phyloP scores from a whole-genome alignment of 2,888 invertebrate species.

The Mycalesis mineus region DNA sequence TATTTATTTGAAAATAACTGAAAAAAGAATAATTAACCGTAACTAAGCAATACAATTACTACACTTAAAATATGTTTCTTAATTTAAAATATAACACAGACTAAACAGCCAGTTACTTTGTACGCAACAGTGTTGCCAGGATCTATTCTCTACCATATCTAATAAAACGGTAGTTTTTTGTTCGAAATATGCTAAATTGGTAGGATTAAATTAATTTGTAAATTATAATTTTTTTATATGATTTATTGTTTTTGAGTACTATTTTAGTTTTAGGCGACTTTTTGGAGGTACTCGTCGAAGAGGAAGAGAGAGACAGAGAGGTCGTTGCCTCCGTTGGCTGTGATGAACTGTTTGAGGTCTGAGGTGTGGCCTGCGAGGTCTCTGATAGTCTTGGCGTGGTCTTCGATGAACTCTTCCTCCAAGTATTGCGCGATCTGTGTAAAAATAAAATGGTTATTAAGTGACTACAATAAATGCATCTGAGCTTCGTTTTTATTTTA shows the following conservation, averaged over 20 bases:
- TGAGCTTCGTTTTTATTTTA: too few relatives aligned
- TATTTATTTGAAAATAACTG: slow-evolving; percentile 45
- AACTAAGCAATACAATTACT: slow-evolving; percentile 11
- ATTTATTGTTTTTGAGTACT: neutral
- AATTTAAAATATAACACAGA: slow-evolving; percentile 17
- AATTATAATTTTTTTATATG: neutral
- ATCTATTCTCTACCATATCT: slow-evolving; percentile 7
- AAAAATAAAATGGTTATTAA: neutral
- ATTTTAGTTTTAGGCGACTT: slow-evolving; percentile 45
- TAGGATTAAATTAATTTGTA: neutral
- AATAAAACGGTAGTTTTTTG: slow-evolving; percentile 11
- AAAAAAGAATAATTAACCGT: slow-evolving; percentile 22
- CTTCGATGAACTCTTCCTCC: slow-evolving; percentile 86
- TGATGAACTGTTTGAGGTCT: slow-evolving; percentile 83
- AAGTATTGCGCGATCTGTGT: slow-evolving; percentile 82
- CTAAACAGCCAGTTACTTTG: slow-evolving; percentile 25
- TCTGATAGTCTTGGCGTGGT: slow-evolving; percentile 83
- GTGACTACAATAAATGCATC: too few relatives aligned
- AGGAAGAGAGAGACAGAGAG: slow-evolving; percentile 83
- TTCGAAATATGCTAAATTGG: neutral
- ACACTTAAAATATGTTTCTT: slow-evolving; percentile 23
- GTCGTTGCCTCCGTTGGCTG: slow-evolving; percentile 70
- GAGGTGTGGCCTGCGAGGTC: slow-evolving; percentile 84
- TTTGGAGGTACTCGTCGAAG: slow-evolving; percentile 84
- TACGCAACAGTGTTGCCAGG: slow-evolving; percentile 18